A percentile compares a stretch with the other conserved stretches of the same genome.
Evolutionary conservation across 2,113 vertebrate genomes (phyloP).

Genomic region (Pongo abelii): DNA sequence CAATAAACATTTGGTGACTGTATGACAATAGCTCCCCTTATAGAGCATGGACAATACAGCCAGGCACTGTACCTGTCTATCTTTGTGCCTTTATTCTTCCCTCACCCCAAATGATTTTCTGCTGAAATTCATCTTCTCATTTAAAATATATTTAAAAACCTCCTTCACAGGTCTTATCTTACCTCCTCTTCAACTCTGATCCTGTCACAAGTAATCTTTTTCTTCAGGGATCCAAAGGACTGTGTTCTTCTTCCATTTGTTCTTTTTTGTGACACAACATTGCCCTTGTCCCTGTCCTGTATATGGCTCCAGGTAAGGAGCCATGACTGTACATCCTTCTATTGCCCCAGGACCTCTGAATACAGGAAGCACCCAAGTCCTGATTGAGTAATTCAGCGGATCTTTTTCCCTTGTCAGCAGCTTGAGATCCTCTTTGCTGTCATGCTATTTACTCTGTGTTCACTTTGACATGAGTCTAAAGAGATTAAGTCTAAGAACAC

Average conservation of each 20-base stretch:
- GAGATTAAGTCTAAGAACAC: not conserved
- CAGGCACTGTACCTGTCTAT: no score
- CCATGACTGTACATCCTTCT: not conserved
- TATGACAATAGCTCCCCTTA: not conserved
- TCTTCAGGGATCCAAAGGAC: not conserved
- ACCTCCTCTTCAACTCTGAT: not conserved
- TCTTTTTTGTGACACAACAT: not conserved
- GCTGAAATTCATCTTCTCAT: not conserved
- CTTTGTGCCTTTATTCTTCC: not conserved
- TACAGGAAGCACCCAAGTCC: not conserved
- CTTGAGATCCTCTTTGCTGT: not conserved
- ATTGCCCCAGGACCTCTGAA: not conserved
- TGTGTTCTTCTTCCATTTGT: not conserved
- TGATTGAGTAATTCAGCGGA: not conserved
- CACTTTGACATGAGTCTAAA: slow-evolving; percentile 8
- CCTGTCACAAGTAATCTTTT: not conserved
- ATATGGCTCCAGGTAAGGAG: not conserved
- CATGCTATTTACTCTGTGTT: not conserved
- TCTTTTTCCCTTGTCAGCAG: not conserved
- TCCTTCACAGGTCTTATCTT: not conserved
- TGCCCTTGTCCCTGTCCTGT: not conserved
- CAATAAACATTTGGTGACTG: not conserved
- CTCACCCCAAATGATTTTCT: not conserved
- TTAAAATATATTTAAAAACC: not conserved
- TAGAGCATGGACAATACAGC: not conserved